Evolutionary conservation across 2,113 vertebrate species (phyloP).

Genomic region (Alces alces): DNA sequence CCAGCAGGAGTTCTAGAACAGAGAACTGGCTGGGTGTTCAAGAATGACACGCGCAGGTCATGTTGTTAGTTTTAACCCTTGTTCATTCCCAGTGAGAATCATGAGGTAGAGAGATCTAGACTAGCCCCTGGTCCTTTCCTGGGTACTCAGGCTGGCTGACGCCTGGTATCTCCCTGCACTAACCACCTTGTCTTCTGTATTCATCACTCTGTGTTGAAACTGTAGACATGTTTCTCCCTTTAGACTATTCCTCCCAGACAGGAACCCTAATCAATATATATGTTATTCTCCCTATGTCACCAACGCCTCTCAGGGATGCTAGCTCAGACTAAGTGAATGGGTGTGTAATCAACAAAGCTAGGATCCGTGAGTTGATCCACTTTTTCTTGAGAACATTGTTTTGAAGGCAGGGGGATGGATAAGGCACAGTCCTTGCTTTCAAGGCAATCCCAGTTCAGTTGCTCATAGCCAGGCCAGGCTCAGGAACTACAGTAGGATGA

Average conservation of each 20-base stretch:
- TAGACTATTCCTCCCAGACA: not conserved
- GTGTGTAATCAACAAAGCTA: not conserved
- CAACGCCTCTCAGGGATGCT: not conserved
- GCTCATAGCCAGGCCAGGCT: no score
- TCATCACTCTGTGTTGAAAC: not conserved
- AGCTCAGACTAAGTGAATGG: not conserved
- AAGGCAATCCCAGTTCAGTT: not conserved
- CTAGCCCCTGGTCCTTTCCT: not conserved
- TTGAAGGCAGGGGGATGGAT: not conserved
- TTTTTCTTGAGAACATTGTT: not conserved
- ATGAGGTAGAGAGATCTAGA: not conserved
- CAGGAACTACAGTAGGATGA: accelerated
- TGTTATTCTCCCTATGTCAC: not conserved
- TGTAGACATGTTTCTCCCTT: not conserved
- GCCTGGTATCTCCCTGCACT: accelerated
- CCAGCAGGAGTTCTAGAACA: not conserved
- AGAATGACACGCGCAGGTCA: accelerated
- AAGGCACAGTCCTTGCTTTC: not conserved
- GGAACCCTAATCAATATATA: not conserved
- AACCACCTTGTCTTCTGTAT: not conserved
- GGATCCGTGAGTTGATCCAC: not conserved
- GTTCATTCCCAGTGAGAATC: not conserved
- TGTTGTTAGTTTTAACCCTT: not conserved
- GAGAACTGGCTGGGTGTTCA: not conserved
- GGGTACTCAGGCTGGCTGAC: not conserved